Base-by-base conservation (phyloP, 2,888 invertebrate species). In the Hypolimnas misippus region DNA sequence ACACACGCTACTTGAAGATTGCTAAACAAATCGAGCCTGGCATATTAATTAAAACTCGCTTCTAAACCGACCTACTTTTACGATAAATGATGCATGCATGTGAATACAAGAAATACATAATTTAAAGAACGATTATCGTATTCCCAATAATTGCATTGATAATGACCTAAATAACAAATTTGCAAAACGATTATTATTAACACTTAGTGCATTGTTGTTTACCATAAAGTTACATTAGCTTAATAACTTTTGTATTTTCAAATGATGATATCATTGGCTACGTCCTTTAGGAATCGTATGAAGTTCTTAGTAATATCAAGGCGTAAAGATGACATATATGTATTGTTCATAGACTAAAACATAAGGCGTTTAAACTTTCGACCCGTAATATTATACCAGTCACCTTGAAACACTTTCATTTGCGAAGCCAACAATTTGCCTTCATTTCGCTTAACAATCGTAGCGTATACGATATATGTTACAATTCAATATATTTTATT, bases 371-470 rank as follows among this genome's bases (percentile, higher is more conserved):
- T 79, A 81, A 83, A 81, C 84, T 81, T 74, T 74, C 75, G 76
- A 82, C 59, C 38, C 81, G 73, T 74, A 75, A 73, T 73, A 70
- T 72, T 65, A 70, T 70, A 67, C 62, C 44, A 75, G 68, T 83
- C 72, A 77, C 87, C 87, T 87, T 87, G 87, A 84, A 86, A 87
- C 79, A 87, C 86, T 85, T 87, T 85, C 84, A 68, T 77, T 76
- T 70, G 55, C 51, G 21, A 51, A 61, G 56, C 55, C 33, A 54
- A 60, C 51, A 60, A 53, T 57, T 46, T 52, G 57, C 42, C 51
- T 57, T 57, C 44, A 16, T 31, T 55, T 33, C 6, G 16, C 31
- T 50, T 53, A 12, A 53, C 19, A 38, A 31, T 38, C 14, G n/a
- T 8, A 38, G 35, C 12, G 4, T 7, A n/a, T 38, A 5, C 8